Base-by-base conservation (phyloP, 1,140 invertebrate species). In the Anastatus disparis region DNA sequence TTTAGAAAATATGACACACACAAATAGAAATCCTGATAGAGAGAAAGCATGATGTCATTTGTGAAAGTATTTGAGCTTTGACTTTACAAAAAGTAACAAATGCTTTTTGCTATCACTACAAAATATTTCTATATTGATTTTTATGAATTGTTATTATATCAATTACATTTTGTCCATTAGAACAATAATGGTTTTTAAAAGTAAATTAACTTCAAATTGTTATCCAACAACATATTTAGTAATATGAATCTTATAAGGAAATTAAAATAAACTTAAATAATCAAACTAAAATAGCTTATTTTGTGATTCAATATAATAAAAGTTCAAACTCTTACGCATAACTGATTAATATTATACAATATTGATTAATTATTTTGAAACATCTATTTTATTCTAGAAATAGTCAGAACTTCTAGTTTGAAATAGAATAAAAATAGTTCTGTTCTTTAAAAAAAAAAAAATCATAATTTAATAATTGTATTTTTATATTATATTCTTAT, bases 41-140 rank as follows among this genome's bases (percentile, higher is more conserved):
- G 27, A 29, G 42, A 61, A 58, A 44, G 26, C 58, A 61, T 46
- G 42, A 46, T 46, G 35, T 27, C 40, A 61, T 29, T 61, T 46
- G 58, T 58, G 55, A 38, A 58, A 58, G 55, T 58, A 42, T n/a
- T 56, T 10, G 22, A 58, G 31, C 17, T 58, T 58, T 24, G n/a
- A n/a, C n/a, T n/a, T n/a, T n/a, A 9, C 55, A 40, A 58, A n/a
- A 40, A 58, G 17, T 58, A 42, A 42, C 13, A 40, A 58, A 58
- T 31, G 55, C 29, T 13, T 56, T 38, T 17, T 56, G 27, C 53
- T 56, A n/a, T n/a, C n/a, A n/a, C n/a, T n/a, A n/a, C n/a, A 22
- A 22, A 46, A 46, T 46, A 46, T 46, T 8, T 46, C 1, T 2
- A 46, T 46, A 46, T n/a, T 46, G 44, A 46, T 46, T 46, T n/a